Percentiles rank a stretch among this genome's conserved stretches.
Evolutionary conservation across 2,797 vertebrate species (phyloP).

Genomic region (Octomys mimax): DNA sequence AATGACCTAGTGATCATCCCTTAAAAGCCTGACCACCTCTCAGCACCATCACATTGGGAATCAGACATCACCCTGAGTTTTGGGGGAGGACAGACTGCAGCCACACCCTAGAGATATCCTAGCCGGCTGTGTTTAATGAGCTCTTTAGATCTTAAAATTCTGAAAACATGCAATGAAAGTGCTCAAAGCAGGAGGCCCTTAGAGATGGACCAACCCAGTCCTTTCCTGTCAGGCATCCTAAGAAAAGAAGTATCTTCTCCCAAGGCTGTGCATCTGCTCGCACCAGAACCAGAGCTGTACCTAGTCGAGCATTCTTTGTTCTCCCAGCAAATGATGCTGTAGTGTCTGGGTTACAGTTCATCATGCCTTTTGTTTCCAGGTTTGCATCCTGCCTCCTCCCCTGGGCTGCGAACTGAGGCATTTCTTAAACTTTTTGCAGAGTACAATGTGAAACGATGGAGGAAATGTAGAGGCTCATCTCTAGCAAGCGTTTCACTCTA

Average conservation of each 20-base stretch:
- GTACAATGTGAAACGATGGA: background rate
- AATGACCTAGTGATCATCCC: background rate
- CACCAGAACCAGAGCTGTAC: background rate
- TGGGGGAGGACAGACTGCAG: background rate
- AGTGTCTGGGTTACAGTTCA: background rate
- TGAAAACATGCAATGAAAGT: background rate
- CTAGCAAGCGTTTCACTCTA: slow-evolving; percentile 20
- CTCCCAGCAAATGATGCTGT: background rate
- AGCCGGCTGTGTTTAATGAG: background rate
- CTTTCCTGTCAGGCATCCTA: background rate
- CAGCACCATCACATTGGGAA: background rate
- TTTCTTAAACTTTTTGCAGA: slow-evolving; percentile 1
- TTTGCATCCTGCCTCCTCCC: background rate
- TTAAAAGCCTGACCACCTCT: background rate
- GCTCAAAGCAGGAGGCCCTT: background rate
- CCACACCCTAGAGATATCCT: background rate
- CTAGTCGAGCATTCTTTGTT: background rate
- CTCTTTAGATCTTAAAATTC: background rate
- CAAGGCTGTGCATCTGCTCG: background rate
- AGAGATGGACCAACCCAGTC: background rate
- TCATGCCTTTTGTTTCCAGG: background rate
- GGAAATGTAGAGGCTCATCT: slow-evolving; percentile 19
- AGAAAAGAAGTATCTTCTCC: background rate
- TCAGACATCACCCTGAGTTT: too few species aligned
- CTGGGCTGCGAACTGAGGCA: background rate